Conservation (phyloP, 2,888 invertebrate species). For the Lissonota sp. region DNA sequence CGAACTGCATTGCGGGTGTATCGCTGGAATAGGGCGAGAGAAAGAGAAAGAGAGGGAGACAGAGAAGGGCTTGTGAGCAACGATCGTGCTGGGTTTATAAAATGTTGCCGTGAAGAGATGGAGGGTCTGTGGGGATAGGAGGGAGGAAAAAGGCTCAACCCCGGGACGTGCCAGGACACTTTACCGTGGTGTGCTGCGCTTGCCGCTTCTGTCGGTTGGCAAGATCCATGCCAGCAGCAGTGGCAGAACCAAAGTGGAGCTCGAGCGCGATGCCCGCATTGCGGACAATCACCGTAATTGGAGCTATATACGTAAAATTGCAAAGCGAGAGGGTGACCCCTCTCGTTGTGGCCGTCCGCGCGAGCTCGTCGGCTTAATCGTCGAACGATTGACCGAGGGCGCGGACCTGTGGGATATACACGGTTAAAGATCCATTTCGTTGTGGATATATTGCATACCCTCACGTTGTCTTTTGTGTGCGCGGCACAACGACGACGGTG, state of each 20-base stretch:
- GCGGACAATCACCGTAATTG: conserved; percentile 70
- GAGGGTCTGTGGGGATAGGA: conserved; percentile 15
- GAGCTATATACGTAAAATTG: conserved; percentile 64
- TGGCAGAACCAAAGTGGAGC: conserved; percentile 13
- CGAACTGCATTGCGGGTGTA: conserved; percentile 67
- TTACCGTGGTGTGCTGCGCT: conserved; percentile 50
- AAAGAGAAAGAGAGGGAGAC: background rate
- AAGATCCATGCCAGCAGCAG: conserved; percentile 28
- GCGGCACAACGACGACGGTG: conserved; percentile 50
- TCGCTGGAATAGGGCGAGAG: conserved; percentile 21
- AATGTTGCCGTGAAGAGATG: conserved; percentile 51
- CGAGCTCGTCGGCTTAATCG: conserved; percentile 45
- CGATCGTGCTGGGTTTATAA: conserved; percentile 64
- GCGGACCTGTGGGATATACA: conserved; percentile 33
- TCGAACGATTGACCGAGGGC: conserved; percentile 54
- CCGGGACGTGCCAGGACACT: conserved; percentile 65
- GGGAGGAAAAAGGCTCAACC: conserved; percentile 55
- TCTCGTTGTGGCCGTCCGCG: conserved; percentile 26
- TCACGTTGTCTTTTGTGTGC: conserved; percentile 46
- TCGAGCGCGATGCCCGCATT: conserved; percentile 70
- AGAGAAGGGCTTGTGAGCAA: conserved; percentile 36
- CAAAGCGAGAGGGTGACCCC: conserved; percentile 49
- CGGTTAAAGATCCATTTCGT: conserved; percentile 39
- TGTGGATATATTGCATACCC: conserved; percentile 31
- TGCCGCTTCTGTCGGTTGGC: conserved; percentile 18